Evolutionary conservation across 2,797 vertebrate species (phyloP).

Genomic region (Vireo griseus): DNA sequence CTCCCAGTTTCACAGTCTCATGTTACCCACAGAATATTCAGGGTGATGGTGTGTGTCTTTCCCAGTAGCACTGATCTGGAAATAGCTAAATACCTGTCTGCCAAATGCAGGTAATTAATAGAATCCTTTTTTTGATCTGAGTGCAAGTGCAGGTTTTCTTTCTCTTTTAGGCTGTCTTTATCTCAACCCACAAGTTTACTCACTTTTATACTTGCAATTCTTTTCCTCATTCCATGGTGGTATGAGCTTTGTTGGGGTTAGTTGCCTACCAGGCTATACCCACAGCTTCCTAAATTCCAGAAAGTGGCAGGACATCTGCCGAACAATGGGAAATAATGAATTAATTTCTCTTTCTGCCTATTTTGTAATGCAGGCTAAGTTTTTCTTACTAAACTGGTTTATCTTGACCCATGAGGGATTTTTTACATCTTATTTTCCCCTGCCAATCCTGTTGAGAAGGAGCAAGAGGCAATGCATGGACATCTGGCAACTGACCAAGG

Average conservation of each 20-base stretch:
- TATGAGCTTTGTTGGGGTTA: background rate
- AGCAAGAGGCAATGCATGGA: accelerated
- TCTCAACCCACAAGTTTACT: background rate
- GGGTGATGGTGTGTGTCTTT: background rate
- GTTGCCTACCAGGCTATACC: background rate
- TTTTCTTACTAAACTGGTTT: background rate
- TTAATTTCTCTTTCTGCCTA: background rate
- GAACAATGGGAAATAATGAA: background rate
- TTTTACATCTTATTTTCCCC: background rate
- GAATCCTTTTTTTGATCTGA: background rate
- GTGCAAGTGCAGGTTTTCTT: background rate
- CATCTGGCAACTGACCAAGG: background rate
- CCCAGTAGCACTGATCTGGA: background rate
- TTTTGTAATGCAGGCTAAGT: background rate
- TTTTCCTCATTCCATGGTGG: background rate
- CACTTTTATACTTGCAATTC: background rate
- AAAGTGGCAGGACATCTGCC: background rate
- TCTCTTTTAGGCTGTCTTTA: background rate
- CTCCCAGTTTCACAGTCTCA: background rate
- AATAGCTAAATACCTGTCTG: background rate
- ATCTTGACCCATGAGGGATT: background rate
- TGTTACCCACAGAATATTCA: background rate
- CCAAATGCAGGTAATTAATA: accelerated
- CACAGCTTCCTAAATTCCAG: background rate
- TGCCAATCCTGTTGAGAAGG: background rate